phyloP scores from a whole-genome alignment of 2,888 invertebrate genomes.

The Eristalis pertinax region DNA sequence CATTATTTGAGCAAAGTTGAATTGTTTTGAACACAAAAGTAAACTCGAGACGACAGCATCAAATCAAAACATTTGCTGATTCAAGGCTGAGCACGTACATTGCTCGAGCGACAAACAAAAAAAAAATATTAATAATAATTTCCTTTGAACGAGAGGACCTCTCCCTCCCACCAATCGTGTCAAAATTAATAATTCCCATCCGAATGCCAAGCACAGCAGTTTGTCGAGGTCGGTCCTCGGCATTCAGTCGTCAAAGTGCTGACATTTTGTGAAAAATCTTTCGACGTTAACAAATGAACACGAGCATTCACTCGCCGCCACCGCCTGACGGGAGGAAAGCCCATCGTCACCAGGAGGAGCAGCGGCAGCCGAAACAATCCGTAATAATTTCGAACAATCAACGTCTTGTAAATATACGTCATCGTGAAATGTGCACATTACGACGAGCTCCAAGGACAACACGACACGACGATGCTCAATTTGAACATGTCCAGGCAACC shows the following conservation, averaged over 20 bases:
- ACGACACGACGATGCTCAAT: constrained; percentile 46
- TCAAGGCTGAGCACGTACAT: constrained; percentile 2
- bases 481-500: constrained; percentile 48
- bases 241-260: constrained; percentile 39
- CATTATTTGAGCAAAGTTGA: constrained; percentile 14
- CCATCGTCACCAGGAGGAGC: constrained; percentile 31
- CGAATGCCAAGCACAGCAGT: constrained; percentile 15
- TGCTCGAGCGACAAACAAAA: not conserved
- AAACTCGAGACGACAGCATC: constrained; percentile 22
- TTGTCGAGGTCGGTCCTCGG: constrained; percentile 21
- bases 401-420: constrained; percentile 62
- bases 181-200: constrained; percentile 33
- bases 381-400: constrained; percentile 59
- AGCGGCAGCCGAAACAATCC: constrained; percentile 36
- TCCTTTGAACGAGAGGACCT: not conserved
- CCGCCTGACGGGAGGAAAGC: not conserved
- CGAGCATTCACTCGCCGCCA: not conserved
- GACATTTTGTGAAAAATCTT: constrained; percentile 33
- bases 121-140: not conserved
- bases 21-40: constrained; percentile 6
- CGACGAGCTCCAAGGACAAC: constrained; percentile 33
- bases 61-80: constrained; percentile 23
- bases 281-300: constrained; percentile 34
- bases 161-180: constrained; percentile 8
- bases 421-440: constrained; percentile 50